A percentile compares a stretch with the other conserved stretches of the same genome.
phyloP scores from a whole-genome alignment of 2,113 vertebrate genomes.

The Ptilorrhoa leucosticta region DNA sequence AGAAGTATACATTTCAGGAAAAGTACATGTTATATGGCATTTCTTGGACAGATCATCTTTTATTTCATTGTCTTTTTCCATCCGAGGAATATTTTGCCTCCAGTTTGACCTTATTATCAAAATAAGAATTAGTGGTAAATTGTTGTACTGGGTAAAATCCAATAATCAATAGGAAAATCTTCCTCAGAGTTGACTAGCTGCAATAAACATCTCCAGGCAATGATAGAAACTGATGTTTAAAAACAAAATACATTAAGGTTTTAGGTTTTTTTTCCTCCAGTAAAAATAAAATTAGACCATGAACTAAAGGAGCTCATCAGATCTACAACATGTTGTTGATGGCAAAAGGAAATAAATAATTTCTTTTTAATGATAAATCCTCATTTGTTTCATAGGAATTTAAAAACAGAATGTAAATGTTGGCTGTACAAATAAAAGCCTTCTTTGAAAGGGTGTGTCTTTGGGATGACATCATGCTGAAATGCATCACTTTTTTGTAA shows the following conservation, averaged over 20 bases:
- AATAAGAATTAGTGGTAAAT: background rate
- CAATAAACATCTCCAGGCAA: background rate
- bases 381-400: background rate
- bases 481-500: background rate
- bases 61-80: background rate
- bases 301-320: background rate
- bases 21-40: background rate
- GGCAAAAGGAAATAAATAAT: background rate
- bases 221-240: background rate
- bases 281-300: background rate
- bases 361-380: background rate
- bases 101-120: background rate
- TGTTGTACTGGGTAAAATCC: conserved; percentile 1
- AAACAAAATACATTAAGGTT: background rate
- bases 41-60: background rate
- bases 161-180: background rate
- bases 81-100: background rate
- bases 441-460: background rate
- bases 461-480: background rate
- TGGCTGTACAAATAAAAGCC: background rate
- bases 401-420: background rate
- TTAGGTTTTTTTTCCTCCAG: background rate
- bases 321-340: background rate
- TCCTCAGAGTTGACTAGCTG: background rate
- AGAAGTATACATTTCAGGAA: background rate